Percentiles rank a stretch among this genome's conserved stretches.
phyloP scores from a whole-genome alignment of 2,797 vertebrate species.

The Oryzias sinensis region DNA sequence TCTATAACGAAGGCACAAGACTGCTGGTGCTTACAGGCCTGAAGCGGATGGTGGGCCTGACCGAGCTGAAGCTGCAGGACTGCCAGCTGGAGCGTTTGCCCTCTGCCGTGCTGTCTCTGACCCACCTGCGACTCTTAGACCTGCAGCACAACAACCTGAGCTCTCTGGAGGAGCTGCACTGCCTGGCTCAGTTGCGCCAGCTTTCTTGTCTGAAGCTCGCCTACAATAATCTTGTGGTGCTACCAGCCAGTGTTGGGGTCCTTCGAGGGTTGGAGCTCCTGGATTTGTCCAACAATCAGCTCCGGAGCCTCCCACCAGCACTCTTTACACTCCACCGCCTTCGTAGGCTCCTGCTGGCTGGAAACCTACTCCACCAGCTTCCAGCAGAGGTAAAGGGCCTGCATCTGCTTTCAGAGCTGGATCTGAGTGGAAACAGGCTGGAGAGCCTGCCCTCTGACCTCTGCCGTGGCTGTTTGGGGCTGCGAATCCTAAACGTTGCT shows the following conservation, averaged over 20 bases:
- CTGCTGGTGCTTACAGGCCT: constrained; percentile 74
- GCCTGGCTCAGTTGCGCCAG: constrained; percentile 71
- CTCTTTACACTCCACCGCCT: constrained; percentile 77
- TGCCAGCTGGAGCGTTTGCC: constrained; percentile 80
- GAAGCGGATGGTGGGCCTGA: constrained; percentile 66
- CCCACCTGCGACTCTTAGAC: constrained; percentile 70
- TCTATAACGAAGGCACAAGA: constrained; percentile 76
- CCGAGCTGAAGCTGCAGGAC: constrained; percentile 73
- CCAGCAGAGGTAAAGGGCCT: constrained; percentile 70
- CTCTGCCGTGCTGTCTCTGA: constrained; percentile 65
- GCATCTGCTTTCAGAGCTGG: constrained; percentile 69
- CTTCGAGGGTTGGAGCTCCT: constrained; percentile 76
- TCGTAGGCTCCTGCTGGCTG: constrained; percentile 75
- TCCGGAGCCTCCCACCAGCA: constrained; percentile 69
- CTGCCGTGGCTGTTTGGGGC: constrained; percentile 66
- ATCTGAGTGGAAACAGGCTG: constrained; percentile 76
- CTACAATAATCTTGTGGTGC: constrained; percentile 68
- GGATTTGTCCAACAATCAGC: constrained; percentile 77
- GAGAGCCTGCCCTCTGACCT: constrained; percentile 72
- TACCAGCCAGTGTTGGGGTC: constrained; percentile 70
- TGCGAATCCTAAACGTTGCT: constrained; percentile 69
- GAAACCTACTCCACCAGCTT: constrained; percentile 73
- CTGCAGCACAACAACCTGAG: constrained; percentile 75
- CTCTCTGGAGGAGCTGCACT: constrained; percentile 76
- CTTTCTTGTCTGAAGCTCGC: constrained; percentile 75